These are phyloP conservation scores for Nomada ruficornis DNA, from an alignment of 2,888 invertebrate species.

Conservation along the genomic window DNA sequence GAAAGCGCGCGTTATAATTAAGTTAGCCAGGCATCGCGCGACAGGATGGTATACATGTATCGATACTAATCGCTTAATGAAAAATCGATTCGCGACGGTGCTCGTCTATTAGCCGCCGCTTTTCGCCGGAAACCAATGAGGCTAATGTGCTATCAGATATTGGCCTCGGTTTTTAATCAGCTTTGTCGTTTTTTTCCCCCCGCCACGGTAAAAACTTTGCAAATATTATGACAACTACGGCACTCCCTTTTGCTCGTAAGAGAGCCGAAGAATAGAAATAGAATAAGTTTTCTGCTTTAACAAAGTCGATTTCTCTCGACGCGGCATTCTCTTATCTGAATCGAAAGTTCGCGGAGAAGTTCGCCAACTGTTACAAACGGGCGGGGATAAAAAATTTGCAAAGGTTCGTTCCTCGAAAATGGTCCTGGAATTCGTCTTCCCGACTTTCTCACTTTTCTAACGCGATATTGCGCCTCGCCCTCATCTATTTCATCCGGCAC, in stretches of 20 bases:
- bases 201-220: too few species aligned
- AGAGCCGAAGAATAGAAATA: too few species aligned
- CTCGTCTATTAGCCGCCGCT: background rate
- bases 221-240: too few species aligned
- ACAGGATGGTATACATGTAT: background rate
- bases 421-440: too few species aligned
- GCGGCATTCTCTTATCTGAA: too few species aligned
- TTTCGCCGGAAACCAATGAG: conserved; percentile 5
- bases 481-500: background rate
- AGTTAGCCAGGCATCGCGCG: conserved; percentile 16
- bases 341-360: background rate
- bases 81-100: conserved; percentile 34
- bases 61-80: conserved; percentile 44
- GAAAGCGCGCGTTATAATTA: conserved; percentile 14
- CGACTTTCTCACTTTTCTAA: background rate
- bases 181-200: too few species aligned
- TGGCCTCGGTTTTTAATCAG: conserved; percentile 11
- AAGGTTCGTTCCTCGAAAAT: background rate
- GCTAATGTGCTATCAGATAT: background rate
- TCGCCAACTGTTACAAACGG: too few species aligned
- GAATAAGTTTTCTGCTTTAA: too few species aligned
- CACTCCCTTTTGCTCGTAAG: too few species aligned
- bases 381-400: too few species aligned
- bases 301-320: too few species aligned
- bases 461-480: background rate